Base-by-base conservation (phyloP, 2,113 vertebrate genomes). In the Riparia riparia region DNA sequence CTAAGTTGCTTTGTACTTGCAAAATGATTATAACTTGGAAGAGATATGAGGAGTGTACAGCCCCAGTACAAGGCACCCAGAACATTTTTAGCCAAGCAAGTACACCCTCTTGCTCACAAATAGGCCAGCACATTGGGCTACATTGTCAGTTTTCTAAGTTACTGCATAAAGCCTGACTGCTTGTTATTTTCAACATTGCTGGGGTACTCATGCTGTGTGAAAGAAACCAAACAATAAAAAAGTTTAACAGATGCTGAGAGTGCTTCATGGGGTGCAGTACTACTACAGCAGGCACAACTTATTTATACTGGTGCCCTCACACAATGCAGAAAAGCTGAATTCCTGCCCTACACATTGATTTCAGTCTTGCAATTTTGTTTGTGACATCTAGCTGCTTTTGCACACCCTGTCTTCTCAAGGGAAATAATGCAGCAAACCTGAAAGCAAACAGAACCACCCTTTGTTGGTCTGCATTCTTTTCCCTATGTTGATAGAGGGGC, bases 321-420 rank as follows among this genome's bases (percentile, higher is more conserved):
- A 76, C 41, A 54, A 25, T 28, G 53, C 42, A 79, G 47, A 73
- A 88, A 76, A 93, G 37, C 29, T 12, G 8, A 71, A 11, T 12
- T 65, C 32, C 22, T 61, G 56, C 31, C 32, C 8, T 47, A 5
- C 57, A 78, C 28, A 9, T 37, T 56, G 77, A 61, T 63, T 81
- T 82, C 60, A 72, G 19, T 39, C 41, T 76, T 94, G 51, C 24
- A 42, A 39, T 82, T 86, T 83, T 90, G 63, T 92, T 78, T 94
- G 74, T 90, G 89, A 82, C 96, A 91, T 76, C 41, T 24, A 69
- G 25, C 17, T 69, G 24, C 47, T 93, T 89, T 84, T 82, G 41
- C 32, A 60, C 41, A 50, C 6, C 69, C 50, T 12, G 26, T 19
- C 29, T 53, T 82, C 44, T 69, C 34, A 63, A 54, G 18, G 10